Base-by-base conservation (phyloP, 2,113 vertebrate species). In the Pygoscelis adeliae region DNA sequence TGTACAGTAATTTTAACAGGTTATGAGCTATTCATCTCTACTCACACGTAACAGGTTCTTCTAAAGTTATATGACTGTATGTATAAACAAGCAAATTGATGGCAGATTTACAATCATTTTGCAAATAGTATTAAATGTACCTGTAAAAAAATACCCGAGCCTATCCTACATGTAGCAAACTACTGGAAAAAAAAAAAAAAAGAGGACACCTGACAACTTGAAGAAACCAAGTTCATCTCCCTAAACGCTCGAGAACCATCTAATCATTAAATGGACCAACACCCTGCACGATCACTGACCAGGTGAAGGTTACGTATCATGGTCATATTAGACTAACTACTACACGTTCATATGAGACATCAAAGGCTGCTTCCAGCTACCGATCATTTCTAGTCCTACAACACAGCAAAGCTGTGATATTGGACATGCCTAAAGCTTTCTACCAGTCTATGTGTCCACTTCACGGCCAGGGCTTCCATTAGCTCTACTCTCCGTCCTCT, bases 151-250 rank as follows among this genome's bases (percentile, higher is more conserved):
- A 17, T 5, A 56, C 5, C 58, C 56, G 55, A 78, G 42, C 8
- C n/a, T 89, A 55, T 47, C 62, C 36, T 46, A 11, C 1, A 1
- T 52, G 12, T 10, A 44, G 20, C 12, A 69, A 72, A 38, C 7
- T 44, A 72, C 30, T 22, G 17, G 4, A 1, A 5, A 1, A 1
- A 7, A n/a, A 22, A 25, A 44, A 58, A 21, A n/a, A 46, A 17
- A 29, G 13, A 69, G 6, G 16, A 53, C 61, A 87, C 10, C 21
- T 63, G 55, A 58, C 16, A 70, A 19, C 34, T 52, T 81, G 19
- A 91, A 46, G 46, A 87, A 82, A 56, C 11, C 40, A 52, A 65
- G 15, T 73, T 79, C 20, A 29, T 61, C 46, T 66, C 30, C 23
- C 38, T 78, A 47, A 55, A 13, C 58, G 40, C 40, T 9, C 29